phyloP scores from a whole-genome alignment of 2,888 invertebrate genomes.

The Volucella inflata region DNA sequence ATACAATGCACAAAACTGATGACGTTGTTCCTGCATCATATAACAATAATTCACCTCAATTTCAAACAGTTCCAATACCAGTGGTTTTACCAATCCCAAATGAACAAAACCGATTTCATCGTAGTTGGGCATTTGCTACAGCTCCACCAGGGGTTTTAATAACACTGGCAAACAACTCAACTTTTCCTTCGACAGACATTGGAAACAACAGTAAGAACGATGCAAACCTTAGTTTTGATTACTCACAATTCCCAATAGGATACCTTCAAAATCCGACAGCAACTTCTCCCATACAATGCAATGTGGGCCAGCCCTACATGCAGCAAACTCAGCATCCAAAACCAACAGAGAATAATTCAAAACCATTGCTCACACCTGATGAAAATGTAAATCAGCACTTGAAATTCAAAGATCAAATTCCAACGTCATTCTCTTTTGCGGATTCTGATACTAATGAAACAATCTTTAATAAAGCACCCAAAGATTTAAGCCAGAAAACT shows the following conservation, averaged over 20 bases:
- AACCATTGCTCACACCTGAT: slow-evolving; percentile 42
- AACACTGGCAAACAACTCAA: slow-evolving; percentile 51
- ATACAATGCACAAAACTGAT: slow-evolving; percentile 22
- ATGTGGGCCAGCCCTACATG: slow-evolving; percentile 57
- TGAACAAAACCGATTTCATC: slow-evolving; percentile 53
- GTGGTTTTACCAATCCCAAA: slow-evolving; percentile 61
- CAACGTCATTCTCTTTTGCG: slow-evolving; percentile 29
- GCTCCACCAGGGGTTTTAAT: slow-evolving; percentile 59
- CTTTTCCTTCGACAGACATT: slow-evolving; percentile 26
- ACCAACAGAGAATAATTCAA: slow-evolving; percentile 31
- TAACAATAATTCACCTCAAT: slow-evolving; percentile 27
- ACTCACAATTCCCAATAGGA: slow-evolving; percentile 76
- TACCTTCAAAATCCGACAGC: slow-evolving; percentile 57
- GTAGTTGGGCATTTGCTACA: slow-evolving; percentile 48
- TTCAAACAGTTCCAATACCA: slow-evolving; percentile 59
- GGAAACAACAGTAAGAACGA: slow-evolving; percentile 43
- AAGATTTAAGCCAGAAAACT: slow-evolving; percentile 26
- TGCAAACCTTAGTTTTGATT: slow-evolving; percentile 61
- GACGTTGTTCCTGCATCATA: slow-evolving; percentile 5
- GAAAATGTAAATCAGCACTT: slow-evolving; percentile 40
- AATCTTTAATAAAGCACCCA: slow-evolving; percentile 13
- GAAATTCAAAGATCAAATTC: slow-evolving; percentile 22
- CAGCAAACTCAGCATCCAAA: slow-evolving; percentile 44
- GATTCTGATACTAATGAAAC: slow-evolving; percentile 51
- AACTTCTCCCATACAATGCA: slow-evolving; percentile 39